Evolutionary conservation across 2,113 vertebrate species (phyloP).

Genomic region (Gavia stellata): DNA sequence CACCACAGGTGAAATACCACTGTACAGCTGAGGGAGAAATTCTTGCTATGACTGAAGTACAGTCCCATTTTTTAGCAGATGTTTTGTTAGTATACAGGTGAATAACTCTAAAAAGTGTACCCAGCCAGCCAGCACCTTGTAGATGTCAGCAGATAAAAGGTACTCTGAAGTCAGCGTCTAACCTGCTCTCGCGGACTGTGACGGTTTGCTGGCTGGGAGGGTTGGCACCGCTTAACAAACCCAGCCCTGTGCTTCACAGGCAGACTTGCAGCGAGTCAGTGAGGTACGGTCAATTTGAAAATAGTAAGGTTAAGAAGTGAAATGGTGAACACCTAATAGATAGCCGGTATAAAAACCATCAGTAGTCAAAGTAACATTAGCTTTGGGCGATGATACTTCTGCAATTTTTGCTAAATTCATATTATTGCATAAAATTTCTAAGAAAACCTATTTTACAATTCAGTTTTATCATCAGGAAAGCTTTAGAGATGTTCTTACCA

Average conservation of each 20-base stretch:
- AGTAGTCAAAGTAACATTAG: constrained; percentile 20
- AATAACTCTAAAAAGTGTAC: not conserved
- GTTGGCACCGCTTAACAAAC: not conserved
- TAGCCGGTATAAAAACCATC: constrained; percentile 75
- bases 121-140: not conserved
- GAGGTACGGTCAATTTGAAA: constrained; percentile 22
- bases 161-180: not conserved
- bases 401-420: constrained; percentile 49
- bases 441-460: constrained; percentile 52
- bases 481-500: constrained; percentile 91
- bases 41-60: not conserved
- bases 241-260: not conserved
- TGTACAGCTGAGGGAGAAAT: not conserved
- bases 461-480: constrained; percentile 65
- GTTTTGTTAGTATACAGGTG: constrained; percentile 30
- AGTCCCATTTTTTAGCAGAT: not conserved
- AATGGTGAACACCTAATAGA: constrained; percentile 26
- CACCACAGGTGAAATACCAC: not conserved
- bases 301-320: not conserved
- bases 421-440: constrained; percentile 38
- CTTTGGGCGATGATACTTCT: constrained; percentile 36
- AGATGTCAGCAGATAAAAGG: not conserved
- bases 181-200: not conserved
- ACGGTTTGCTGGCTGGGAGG: not conserved
- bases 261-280: constrained; percentile 26